Evolutionary conservation across 1,140 invertebrate species (phyloP).

Genomic region (Drosophila oshimai): DNA sequence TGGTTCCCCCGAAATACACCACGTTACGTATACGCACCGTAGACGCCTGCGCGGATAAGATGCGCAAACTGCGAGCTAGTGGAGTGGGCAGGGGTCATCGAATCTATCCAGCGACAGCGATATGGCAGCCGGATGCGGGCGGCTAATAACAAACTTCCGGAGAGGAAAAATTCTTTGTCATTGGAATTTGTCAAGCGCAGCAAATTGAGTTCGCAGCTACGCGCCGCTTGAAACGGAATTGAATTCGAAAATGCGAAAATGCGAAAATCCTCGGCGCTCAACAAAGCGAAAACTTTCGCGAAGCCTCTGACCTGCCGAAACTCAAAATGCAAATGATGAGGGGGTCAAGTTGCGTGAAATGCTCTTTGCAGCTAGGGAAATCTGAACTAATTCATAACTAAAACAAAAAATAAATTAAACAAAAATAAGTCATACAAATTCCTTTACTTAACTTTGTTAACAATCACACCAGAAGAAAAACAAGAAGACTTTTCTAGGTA

Average conservation of each 20-base stretch:
- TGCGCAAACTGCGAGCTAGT: slow-evolving; percentile 22
- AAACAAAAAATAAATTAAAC: no score
- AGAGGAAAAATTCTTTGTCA: slow-evolving; percentile 77
- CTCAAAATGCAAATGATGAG: neutral
- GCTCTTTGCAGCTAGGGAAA: neutral
- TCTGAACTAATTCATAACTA: neutral
- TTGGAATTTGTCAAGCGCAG: slow-evolving; percentile 73
- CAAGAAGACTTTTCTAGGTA: no score
- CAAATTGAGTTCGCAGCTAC: slow-evolving; percentile 71
- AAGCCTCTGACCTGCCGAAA: neutral
- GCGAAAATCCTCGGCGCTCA: slow-evolving; percentile 7
- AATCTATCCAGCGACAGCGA: slow-evolving; percentile 51
- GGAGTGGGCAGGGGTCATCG: slow-evolving; percentile 12
- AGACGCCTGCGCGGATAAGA: slow-evolving; percentile 70
- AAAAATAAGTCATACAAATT: no score
- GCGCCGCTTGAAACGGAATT: slow-evolving; percentile 41
- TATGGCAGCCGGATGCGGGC: slow-evolving; percentile 55
- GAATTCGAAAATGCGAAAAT: slow-evolving; percentile 49
- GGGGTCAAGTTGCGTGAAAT: neutral
- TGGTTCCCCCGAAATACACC: slow-evolving; percentile 8
- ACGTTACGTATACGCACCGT: slow-evolving; percentile 70
- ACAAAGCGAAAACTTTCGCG: neutral
- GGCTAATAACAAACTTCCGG: slow-evolving; percentile 82
- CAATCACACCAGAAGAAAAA: no score
- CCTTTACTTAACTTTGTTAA: no score